Evolutionary conservation across 2,797 vertebrate genomes (phyloP).

Genomic region (Phaenicophaeus curvirostris): DNA sequence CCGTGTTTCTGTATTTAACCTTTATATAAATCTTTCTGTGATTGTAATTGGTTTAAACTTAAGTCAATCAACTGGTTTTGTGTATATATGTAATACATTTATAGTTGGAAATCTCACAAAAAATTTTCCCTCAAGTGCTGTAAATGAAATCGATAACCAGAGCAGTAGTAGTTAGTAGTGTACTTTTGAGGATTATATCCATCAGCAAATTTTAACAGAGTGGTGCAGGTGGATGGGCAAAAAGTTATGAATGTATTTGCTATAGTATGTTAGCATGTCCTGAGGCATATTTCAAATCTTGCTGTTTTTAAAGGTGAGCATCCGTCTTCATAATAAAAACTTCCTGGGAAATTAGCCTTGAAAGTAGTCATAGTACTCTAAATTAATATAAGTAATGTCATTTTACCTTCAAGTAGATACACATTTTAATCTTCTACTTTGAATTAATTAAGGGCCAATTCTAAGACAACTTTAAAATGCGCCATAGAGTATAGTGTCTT

Average conservation of each 20-base stretch:
- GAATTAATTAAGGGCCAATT: not conserved
- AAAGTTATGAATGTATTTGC: not conserved
- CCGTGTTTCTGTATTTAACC: not conserved
- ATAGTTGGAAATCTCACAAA: not conserved
- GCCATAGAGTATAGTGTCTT: not conserved
- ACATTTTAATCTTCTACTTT: constrained; percentile 3
- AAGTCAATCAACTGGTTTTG: not conserved
- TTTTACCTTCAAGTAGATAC: constrained; percentile 31
- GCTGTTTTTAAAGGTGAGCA: constrained; percentile 48
- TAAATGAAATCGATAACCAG: not conserved
- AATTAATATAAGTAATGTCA: constrained; percentile 40
- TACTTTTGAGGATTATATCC: not conserved
- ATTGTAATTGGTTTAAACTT: not conserved
- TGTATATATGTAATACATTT: not conserved
- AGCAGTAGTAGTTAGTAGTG: not conserved
- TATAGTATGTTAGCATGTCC: constrained; percentile 29
- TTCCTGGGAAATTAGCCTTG: constrained; percentile 44
- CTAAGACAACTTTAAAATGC: constrained; percentile 1
- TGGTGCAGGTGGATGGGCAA: not conserved
- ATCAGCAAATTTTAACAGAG: not conserved
- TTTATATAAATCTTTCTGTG: not conserved
- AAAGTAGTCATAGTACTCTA: not conserved
- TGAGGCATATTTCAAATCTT: constrained; percentile 21
- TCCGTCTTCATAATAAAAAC: constrained; percentile 41
- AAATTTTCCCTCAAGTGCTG: not conserved